Evolutionary conservation across 1,140 invertebrate genomes (phyloP), one percentile per base, ranked within the genome.

Genomic region (Drosophila nebulosa): DNA sequence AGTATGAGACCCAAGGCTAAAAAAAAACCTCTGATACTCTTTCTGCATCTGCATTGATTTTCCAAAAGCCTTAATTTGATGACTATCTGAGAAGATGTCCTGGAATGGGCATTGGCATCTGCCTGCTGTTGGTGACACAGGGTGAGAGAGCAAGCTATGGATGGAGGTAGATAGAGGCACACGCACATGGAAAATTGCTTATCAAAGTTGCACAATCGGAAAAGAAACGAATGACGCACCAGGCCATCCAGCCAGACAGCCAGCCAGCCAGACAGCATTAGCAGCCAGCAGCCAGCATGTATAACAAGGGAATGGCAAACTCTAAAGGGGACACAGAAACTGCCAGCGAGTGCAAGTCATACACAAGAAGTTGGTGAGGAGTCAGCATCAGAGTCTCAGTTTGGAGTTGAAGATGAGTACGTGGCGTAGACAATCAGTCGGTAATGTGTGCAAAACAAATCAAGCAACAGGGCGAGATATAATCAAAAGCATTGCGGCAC

Each of bases 361-460:
- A 56, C 64, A 50, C 74, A 52, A 69, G 62, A 6, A 21, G 18
- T 18, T 46, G 39, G 9, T 21, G 74, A 68, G 71, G 63, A 60
- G 50, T 53, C n/a, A 52, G 39, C 22, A 39, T 18, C 36, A 42
- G n/a, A 50, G 36, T 10, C 9, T 32, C 7, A 3, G 7, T 2
- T n/a, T n/a, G 10, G 30, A 22, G 9, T 36, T 18, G 27, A 21
- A 59, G 52, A 71, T 55, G 64, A 46, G 57, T 72, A 84, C 79
- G 76, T 85, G 80, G 72, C 77, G 64, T 73, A 80, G 78, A 80
- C 77, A 80, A 76, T 79, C 78, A 77, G 78, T 69, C 53, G 77
- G 81, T 80, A 84, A 80, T 84, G 80, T 86, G 80, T 84, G 80
- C 80, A 86, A 77, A 84, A 86, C 80, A 84, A 84, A 84, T 84